These are phyloP conservation scores for Mayetiola destructor DNA, from an alignment of 2,888 invertebrate genomes.

Conservation along the genomic window DNA sequence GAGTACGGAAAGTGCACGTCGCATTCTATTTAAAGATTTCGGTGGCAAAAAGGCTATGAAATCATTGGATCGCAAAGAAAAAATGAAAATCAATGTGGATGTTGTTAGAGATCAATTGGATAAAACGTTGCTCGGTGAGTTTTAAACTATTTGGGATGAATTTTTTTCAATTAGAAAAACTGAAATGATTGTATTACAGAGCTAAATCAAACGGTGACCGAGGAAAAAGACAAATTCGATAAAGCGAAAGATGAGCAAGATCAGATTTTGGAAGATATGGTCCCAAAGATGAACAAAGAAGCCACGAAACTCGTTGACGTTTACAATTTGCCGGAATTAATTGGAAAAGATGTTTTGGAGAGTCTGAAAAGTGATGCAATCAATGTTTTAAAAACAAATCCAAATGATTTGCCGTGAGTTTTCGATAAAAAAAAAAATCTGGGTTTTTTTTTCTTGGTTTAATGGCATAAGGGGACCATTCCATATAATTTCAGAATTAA, in stretches of 20 bases:
- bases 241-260: slow-evolving; percentile 11
- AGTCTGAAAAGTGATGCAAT: slow-evolving; percentile 30
- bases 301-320: slow-evolving; percentile 26
- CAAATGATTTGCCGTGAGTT: slow-evolving; percentile 28
- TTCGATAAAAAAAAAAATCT: neutral
- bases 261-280: slow-evolving; percentile 19
- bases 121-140: slow-evolving; percentile 19
- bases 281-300: slow-evolving; percentile 26
- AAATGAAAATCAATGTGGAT: slow-evolving; percentile 28
- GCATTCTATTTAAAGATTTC: slow-evolving; percentile 26
- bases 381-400: slow-evolving; percentile 22
- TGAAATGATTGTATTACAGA: slow-evolving; percentile 18
- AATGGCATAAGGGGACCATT: no score
- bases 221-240: slow-evolving; percentile 18
- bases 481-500: slow-evolving; percentile 25
- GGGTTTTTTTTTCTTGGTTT: no score
- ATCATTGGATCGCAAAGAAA: slow-evolving; percentile 23
- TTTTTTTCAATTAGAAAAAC: slow-evolving; percentile 10
- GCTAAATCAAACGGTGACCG: slow-evolving; percentile 19
- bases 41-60: slow-evolving; percentile 28
- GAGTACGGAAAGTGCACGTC: slow-evolving; percentile 17
- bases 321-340: slow-evolving; percentile 26
- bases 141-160: slow-evolving; percentile 20
- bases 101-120: slow-evolving; percentile 28
- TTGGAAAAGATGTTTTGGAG: slow-evolving; percentile 25